Evolutionary conservation across 2,113 vertebrate genomes (phyloP), one percentile per base, ranked within the genome.

Genomic region (Chascanopsetta lugubris): DNA sequence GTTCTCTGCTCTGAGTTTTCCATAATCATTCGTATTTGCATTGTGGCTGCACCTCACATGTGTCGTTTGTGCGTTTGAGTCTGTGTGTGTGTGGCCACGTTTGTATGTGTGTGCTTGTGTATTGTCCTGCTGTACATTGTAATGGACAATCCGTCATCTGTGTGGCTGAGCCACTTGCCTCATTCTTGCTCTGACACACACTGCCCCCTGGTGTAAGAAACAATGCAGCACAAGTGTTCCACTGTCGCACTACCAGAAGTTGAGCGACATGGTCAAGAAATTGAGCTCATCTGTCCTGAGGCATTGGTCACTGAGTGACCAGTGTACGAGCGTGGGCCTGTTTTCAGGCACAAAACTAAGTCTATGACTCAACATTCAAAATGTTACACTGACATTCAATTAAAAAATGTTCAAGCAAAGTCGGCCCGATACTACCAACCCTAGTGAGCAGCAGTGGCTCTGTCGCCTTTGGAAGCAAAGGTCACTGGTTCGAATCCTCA

Each of bases 151-250:
- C 49, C 8, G 2, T 50, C 60, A n/a, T 6, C 36, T 25, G 27
- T 13, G 32, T 57, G 36, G 21, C 17, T 9, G 26, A 51, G 36
- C 32, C 0, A 13, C 3, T 42, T 15, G n/a, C 26, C 13, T 34
- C 21, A 22, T 22, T 15, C n/a, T 2, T 32, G 32, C 4, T 3
- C 20, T 53, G 9, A 24, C 40, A 22, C 50, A 85, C 57, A 81
- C 72, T 87, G 87, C 85, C 88, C 85, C 79, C 91, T 89, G 53
- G 64, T 89, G 91, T 21, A 3, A 25, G 5, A 29, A 25, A 20
- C 11, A 4, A 21, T 54, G 42, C 24, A 82, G 8, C 43, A 63
- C 83, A 77, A 1, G 9, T 40, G 17, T 1, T 1, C n/a, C n/a
- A n/a, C n/a, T n/a, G n/a, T n/a, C n/a, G n/a, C n/a, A n/a, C n/a